phyloP scores from a whole-genome alignment of 2,888 invertebrate species.

The Zeuzera pyrina region DNA sequence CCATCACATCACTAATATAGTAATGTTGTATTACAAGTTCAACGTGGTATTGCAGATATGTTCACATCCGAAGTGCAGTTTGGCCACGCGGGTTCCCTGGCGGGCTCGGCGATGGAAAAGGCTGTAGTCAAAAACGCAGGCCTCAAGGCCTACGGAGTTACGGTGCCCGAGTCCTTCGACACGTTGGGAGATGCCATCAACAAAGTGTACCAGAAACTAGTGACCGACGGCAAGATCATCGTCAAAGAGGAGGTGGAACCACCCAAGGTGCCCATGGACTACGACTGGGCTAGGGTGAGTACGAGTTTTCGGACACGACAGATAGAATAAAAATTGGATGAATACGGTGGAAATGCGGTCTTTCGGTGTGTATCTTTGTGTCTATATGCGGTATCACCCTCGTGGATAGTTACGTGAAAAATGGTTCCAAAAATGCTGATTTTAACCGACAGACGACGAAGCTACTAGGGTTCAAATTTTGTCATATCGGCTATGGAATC shows the following conservation, averaged over 20 bases:
- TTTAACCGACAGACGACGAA: too few relatives aligned
- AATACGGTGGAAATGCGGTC: too few relatives aligned
- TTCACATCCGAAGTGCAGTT: conserved; percentile 95
- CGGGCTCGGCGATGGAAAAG: conserved; percentile 94
- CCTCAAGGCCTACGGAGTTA: conserved; percentile 85
- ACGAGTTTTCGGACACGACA: too few relatives aligned
- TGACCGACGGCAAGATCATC: conserved; percentile 86
- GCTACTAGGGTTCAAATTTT: neutral
- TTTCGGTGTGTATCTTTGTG: too few relatives aligned
- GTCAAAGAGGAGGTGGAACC: conserved; percentile 95
- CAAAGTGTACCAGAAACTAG: conserved; percentile 82
- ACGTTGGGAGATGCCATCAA: conserved; percentile 75
- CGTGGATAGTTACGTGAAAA: too few relatives aligned
- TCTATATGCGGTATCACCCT: too few relatives aligned
- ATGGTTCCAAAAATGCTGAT: too few relatives aligned
- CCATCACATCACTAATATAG: too few relatives aligned
- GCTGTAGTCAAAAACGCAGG: conserved; percentile 94
- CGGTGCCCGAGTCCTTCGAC: conserved; percentile 95
- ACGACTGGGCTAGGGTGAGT: conserved; percentile 92
- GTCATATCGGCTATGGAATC: too few relatives aligned
- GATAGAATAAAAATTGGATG: too few relatives aligned
- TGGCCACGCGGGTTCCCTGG: conserved; percentile 99
- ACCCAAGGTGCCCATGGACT: conserved; percentile 99
- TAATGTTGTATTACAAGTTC: too few relatives aligned
- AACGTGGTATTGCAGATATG: conserved; percentile 83